Conservation (phyloP, 2,113 vertebrate species). For the Stegastes partitus region DNA sequence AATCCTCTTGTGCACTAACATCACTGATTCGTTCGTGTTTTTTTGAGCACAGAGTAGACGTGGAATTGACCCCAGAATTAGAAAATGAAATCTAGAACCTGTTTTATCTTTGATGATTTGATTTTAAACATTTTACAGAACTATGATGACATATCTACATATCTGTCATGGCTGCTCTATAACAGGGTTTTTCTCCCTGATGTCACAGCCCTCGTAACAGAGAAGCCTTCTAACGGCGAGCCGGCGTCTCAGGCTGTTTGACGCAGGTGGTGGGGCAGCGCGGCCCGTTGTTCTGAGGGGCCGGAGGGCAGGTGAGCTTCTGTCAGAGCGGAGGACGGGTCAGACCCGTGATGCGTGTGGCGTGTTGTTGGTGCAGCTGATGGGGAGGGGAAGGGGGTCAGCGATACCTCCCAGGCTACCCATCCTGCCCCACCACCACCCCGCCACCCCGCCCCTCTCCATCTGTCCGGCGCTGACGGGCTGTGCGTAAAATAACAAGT, state of each 20-base stretch:
- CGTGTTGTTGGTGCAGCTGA: conserved; percentile 69
- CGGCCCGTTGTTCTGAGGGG: conserved; percentile 64
- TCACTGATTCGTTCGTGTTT: conserved; percentile 7
- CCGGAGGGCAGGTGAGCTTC: conserved; percentile 74
- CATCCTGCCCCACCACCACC: neutral
- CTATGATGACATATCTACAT: neutral
- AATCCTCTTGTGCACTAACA: neutral
- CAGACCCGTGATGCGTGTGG: conserved; percentile 61
- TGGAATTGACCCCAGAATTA: neutral
- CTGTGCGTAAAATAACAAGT: conserved; percentile 74
- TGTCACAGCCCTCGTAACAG: conserved; percentile 30
- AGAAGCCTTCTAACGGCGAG: conserved; percentile 27
- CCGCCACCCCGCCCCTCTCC: conserved; percentile 45
- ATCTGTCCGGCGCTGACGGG: conserved; percentile 77
- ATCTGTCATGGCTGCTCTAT: neutral
- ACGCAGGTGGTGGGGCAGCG: conserved; percentile 58
- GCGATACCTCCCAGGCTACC: conserved; percentile 72
- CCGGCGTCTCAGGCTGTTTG: conserved; percentile 52
- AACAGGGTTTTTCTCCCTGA: too few relatives aligned
- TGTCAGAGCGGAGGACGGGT: conserved; percentile 62
- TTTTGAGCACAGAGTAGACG: neutral
- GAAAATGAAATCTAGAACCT: too few relatives aligned
- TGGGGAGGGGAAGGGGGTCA: conserved; percentile 68
- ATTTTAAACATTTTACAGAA: too few relatives aligned
- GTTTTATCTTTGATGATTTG: too few relatives aligned